phyloP scores from a whole-genome alignment of 2,113 vertebrate genomes.

The Vicugna pacos region DNA sequence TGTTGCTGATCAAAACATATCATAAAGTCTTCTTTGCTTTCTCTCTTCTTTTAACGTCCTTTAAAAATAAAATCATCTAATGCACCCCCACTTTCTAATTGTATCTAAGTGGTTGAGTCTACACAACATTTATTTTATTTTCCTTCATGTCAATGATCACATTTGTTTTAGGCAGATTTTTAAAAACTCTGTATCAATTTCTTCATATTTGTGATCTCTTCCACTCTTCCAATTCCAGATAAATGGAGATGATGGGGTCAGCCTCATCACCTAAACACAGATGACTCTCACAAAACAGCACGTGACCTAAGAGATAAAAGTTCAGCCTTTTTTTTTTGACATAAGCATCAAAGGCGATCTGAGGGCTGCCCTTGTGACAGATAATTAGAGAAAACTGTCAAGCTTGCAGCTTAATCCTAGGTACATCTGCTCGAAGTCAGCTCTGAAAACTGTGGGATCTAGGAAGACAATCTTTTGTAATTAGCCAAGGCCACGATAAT shows the following conservation, averaged over 20 bases:
- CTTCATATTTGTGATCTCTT: conserved; percentile 37
- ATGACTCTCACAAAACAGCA: not conserved
- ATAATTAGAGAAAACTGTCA: conserved; percentile 89
- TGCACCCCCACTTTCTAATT: not conserved
- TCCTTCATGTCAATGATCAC: conserved; percentile 13
- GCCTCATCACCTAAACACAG: conserved; percentile 58
- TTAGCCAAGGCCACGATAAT: conserved; percentile 88
- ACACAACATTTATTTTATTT: not conserved
- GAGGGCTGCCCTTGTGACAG: conserved; percentile 82
- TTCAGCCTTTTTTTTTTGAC: conserved; percentile 73
- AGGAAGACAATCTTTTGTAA: conserved; percentile 89
- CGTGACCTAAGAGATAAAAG: conserved; percentile 61
- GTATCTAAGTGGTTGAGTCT: not conserved
- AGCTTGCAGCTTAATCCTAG: conserved; percentile 86
- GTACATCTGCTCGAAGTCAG: conserved; percentile 85
- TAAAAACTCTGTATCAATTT: conserved; percentile 23
- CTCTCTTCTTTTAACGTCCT: not conserved
- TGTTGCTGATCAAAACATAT: not conserved
- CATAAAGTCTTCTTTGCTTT: not conserved
- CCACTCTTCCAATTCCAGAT: not conserved
- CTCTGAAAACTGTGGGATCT: conserved; percentile 86
- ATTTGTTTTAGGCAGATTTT: not conserved
- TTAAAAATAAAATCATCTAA: not conserved
- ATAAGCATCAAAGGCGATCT: conserved; percentile 79
- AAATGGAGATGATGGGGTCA: conserved; percentile 49